These are phyloP conservation scores for Dermochelys coriacea DNA, from an alignment of 2,797 vertebrate species.

Conservation along the genomic window DNA sequence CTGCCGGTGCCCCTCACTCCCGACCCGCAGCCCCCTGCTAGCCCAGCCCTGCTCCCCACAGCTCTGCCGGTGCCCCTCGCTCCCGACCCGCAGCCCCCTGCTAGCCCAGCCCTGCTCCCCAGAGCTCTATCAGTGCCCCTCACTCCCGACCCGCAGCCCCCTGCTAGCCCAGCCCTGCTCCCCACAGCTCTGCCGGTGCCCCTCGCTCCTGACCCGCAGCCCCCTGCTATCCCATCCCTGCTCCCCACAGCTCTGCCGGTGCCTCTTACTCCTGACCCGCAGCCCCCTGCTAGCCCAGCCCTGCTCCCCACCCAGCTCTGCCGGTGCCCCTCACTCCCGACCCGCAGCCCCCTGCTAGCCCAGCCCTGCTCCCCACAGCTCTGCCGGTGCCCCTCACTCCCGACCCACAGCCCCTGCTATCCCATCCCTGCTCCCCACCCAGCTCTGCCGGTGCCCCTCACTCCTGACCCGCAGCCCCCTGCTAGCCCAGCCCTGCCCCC, in stretches of 20 bases:
- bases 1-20: background rate
- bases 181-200: background rate
- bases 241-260: background rate
- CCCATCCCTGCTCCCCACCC: background rate
- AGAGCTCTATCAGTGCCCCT: background rate
- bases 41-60: background rate
- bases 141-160: accelerated
- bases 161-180: background rate
- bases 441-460: too few relatives aligned
- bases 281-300: too few relatives aligned
- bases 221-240: accelerated
- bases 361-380: accelerated
- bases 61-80: too few relatives aligned
- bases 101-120: background rate
- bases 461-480: accelerated
- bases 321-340: too few relatives aligned
- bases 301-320: background rate
- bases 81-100: accelerated
- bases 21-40: accelerated
- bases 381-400: background rate
- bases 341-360: accelerated
- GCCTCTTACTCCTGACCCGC: too few relatives aligned
- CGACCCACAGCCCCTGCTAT: accelerated
- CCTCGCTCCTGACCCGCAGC: background rate
- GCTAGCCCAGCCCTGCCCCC: background rate